Conservation (phyloP, 2,797 vertebrate genomes). For the Enteromius afrohamiltoni region DNA sequence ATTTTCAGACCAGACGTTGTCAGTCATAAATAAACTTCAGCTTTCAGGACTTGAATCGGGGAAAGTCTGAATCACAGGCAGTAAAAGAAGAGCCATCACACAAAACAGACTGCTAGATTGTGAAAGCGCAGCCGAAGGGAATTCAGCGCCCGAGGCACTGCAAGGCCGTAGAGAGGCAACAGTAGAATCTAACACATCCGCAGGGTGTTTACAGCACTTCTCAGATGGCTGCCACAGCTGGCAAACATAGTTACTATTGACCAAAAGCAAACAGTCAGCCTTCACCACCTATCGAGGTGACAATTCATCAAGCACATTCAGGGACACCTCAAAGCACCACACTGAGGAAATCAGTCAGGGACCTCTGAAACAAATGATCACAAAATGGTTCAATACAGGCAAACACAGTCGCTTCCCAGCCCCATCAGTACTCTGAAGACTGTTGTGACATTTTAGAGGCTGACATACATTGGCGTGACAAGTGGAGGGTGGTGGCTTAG, state of each 20-base stretch:
- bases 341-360: constrained; percentile 23
- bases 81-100: not conserved
- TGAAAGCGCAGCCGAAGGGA: constrained; percentile 24
- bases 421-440: constrained; percentile 8
- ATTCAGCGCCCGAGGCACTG: constrained; percentile 15
- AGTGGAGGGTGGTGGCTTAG: not conserved
- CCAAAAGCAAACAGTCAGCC: constrained; percentile 42
- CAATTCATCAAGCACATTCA: constrained; percentile 50
- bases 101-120: not conserved
- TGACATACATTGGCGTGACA: not conserved
- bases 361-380: constrained; percentile 36
- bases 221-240: constrained; percentile 24
- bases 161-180: not conserved
- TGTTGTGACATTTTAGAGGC: constrained; percentile 22
- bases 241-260: constrained; percentile 37
- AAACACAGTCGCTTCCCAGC: constrained; percentile 17
- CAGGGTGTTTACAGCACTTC: constrained; percentile 32
- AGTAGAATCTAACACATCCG: constrained; percentile 28
- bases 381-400: not conserved
- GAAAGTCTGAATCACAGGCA: constrained; percentile 2
- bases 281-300: constrained; percentile 41
- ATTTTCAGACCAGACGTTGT: constrained; percentile 7
- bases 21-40: constrained; percentile 1
- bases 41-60: not conserved
- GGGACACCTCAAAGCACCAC: constrained; percentile 21